Percentiles rank a stretch among this genome's conserved stretches.
Conservation (phyloP, 2,113 vertebrate species). For the Mystacornis crossleyi region DNA sequence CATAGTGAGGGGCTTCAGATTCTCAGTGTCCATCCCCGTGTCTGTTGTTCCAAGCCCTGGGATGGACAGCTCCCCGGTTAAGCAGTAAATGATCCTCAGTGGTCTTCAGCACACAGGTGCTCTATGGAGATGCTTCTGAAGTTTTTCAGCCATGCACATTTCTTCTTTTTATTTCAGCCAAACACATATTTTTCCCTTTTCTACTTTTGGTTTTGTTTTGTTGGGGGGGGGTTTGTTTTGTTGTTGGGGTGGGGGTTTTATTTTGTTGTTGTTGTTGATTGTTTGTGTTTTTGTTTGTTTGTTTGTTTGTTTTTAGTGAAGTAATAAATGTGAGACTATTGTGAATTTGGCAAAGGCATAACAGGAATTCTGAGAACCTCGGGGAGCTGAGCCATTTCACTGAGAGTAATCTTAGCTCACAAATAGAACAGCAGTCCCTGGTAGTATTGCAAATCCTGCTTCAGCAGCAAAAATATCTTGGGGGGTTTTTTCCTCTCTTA, state of each 20-base stretch:
- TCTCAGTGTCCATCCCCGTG: background rate
- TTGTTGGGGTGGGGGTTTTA: too few relatives aligned
- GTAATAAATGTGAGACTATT: background rate
- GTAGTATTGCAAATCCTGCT: conserved; percentile 22
- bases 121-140: background rate
- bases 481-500: background rate
- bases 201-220: too few relatives aligned
- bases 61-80: background rate
- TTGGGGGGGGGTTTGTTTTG: too few relatives aligned
- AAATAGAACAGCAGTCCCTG: conserved; percentile 25
- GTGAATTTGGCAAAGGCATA: conserved; percentile 3
- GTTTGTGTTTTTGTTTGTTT: too few relatives aligned
- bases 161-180: background rate
- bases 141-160: background rate
- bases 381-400: conserved; percentile 1
- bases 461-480: background rate
- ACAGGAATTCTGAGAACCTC: conserved; percentile 5
- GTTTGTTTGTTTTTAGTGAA: background rate
- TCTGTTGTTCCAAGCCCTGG: background rate
- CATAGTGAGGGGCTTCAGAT: background rate
- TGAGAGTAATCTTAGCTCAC: conserved; percentile 26
- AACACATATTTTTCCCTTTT: background rate
- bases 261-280: too few relatives aligned
- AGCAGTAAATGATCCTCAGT: background rate
- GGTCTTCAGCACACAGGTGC: background rate